Base-by-base conservation (phyloP, 2,113 vertebrate genomes). In the Lampris megalopsis region DNA sequence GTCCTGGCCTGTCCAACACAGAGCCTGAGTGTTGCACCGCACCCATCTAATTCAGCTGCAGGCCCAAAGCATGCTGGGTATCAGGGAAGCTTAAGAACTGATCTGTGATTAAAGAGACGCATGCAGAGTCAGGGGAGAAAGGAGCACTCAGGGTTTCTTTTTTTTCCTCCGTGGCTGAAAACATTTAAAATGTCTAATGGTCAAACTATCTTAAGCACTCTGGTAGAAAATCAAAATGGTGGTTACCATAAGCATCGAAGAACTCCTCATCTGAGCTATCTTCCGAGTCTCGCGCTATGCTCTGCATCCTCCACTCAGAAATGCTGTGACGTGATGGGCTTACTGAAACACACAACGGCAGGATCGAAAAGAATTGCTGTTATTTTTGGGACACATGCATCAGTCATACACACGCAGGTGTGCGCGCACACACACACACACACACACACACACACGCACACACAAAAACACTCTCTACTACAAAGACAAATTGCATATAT, bases 271-370 rank as follows among this genome's bases (percentile, higher is more conserved):
- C 97, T 0, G 97, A 97, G 93, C 97, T 97, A 87, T 97, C 97
- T 0, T 99, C 97, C 0, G 97, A 99, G 90, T 99, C 97, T 62
- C 97, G 92, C 43, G 97, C 97, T 9, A 99, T 99, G 82, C 97
- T 99, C 94, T 99, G 96, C 97, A 98, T 98, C 86, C 97, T 95
- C 97, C 97, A 98, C 89, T 99, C 97, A 0, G 96, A 97, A 88
- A 98, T 92, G 92, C 96, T 97, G 90, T 97, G 97, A 77, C 95
- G 95, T 1, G 97, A 98, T 5, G 97, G 97, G 54, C 97, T 98
- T 49, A 92, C 97, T 97, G 93, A 69, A 90, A 90, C 70, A 85
- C 79, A 57, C 1, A 42, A 95, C 95, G 89, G 81, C 86, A 93
- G 41, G 68, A 87, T 67, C 86, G 83, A 90, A 72, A 43, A 76